These are phyloP conservation scores for Lethrus apterus DNA, from an alignment of 1,140 invertebrate species.

Conservation along the genomic window DNA sequence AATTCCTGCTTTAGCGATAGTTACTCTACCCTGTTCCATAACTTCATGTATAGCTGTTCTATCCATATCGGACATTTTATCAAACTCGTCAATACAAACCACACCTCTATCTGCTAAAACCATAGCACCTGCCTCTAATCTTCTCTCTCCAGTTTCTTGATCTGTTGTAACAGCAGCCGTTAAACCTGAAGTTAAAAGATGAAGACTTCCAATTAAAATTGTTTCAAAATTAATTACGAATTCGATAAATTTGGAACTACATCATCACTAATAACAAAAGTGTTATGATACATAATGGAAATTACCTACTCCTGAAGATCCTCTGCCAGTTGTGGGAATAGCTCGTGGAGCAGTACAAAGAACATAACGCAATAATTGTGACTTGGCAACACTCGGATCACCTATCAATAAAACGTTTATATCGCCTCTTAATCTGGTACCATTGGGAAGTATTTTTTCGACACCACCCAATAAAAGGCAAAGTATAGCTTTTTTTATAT, in stretches of 20 bases:
- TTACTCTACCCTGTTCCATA: slow-evolving; percentile 92
- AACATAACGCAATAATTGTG: slow-evolving; percentile 93
- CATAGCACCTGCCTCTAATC: slow-evolving; percentile 98
- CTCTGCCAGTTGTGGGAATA: slow-evolving; percentile 94
- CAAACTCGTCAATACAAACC: slow-evolving; percentile 99
- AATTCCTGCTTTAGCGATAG: slow-evolving; percentile 98
- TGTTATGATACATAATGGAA: too few relatives aligned
- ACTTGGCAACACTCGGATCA: slow-evolving; percentile 98
- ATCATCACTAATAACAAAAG: too few relatives aligned
- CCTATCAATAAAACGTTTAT: slow-evolving; percentile 97
- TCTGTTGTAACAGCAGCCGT: slow-evolving; percentile 97
- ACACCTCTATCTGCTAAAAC: slow-evolving; percentile 97
- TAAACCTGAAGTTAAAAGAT: too few relatives aligned
- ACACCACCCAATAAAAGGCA: slow-evolving; percentile 92
- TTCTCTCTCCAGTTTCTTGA: slow-evolving; percentile 73
- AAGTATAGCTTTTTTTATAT: slow-evolving; percentile 94
- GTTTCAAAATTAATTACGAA: not conserved
- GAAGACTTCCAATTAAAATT: slow-evolving; percentile 57
- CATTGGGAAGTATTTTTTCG: slow-evolving; percentile 93
- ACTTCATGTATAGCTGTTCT: slow-evolving; percentile 99
- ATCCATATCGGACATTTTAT: slow-evolving; percentile 99
- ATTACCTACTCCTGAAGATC: slow-evolving; percentile 49
- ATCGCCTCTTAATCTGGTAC: slow-evolving; percentile 93
- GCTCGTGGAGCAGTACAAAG: slow-evolving; percentile 89
- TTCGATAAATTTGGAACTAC: too few relatives aligned